Percentiles rank a stretch among this genome's conserved stretches.
Evolutionary conservation across 2,797 vertebrate species (phyloP).

Genomic region (Arctocebus calabarensis): DNA sequence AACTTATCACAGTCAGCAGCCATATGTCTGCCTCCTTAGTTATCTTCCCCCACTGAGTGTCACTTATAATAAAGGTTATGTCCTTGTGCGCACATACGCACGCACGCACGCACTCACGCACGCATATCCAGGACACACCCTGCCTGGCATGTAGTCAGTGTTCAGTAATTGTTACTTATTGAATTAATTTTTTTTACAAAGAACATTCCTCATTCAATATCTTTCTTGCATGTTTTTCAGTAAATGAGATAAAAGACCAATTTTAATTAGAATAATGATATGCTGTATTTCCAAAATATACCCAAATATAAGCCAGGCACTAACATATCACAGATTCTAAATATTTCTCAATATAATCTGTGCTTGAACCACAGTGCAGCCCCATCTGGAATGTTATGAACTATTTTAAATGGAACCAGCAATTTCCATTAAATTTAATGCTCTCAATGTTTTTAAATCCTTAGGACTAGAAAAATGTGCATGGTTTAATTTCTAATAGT

Average conservation of each 20-base stretch:
- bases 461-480: background rate
- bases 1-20: background rate
- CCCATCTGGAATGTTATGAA: background rate
- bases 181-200: background rate
- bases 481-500: background rate
- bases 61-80: fast-evolving
- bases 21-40: background rate
- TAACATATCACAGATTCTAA: background rate
- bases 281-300: background rate
- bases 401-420: background rate
- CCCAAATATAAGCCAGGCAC: background rate
- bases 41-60: too few species aligned
- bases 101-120: fast-evolving
- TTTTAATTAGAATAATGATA: constrained; percentile 4
- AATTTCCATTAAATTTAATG: background rate
- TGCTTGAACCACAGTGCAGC: background rate
- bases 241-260: background rate
- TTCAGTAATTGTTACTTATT: background rate
- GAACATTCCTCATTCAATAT: background rate
- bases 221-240: background rate
- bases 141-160: too few species aligned
- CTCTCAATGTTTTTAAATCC: background rate
- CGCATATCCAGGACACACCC: fast-evolving
- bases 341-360: constrained; percentile 24
- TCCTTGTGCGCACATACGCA: fast-evolving